These are phyloP conservation scores for Hypomecis punctinalis DNA, from an alignment of 2,888 invertebrate genomes.

Conservation along the genomic window DNA sequence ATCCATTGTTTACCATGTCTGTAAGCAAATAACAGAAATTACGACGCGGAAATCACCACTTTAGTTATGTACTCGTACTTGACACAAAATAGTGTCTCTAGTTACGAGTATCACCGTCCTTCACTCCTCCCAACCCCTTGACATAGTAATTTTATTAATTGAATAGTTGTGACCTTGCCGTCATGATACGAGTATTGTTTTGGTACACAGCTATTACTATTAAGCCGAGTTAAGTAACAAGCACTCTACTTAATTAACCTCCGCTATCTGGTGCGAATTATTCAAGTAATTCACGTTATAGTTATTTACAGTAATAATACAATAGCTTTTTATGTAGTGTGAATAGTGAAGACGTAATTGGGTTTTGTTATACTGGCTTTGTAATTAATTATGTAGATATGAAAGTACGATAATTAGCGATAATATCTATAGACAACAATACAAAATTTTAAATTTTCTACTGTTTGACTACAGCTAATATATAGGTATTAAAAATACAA, in stretches of 20 bases:
- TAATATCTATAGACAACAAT: no score
- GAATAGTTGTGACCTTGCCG: slow-evolving; percentile 12
- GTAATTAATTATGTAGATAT: background rate
- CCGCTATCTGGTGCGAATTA: slow-evolving; percentile 10
- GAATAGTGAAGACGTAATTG: no score
- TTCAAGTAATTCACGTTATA: background rate
- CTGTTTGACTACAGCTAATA: no score
- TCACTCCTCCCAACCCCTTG: slow-evolving; percentile 8
- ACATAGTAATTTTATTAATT: slow-evolving; percentile 15
- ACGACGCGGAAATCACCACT: no score
- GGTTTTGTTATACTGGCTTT: background rate
- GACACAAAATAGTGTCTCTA: slow-evolving; percentile 1
- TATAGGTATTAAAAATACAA: no score
- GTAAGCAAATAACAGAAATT: no score
- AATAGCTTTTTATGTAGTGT: no score
- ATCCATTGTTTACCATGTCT: no score
- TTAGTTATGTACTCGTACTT: no score
- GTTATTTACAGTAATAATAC: no score
- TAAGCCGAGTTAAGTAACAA: slow-evolving; percentile 23
- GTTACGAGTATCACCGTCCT: background rate
- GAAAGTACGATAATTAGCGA: no score
- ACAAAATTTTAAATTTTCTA: no score
- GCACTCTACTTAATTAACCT: slow-evolving; percentile 23
- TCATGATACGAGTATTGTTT: slow-evolving; percentile 15
- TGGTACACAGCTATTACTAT: slow-evolving; percentile 11